These are phyloP conservation scores for Fregata magnificens DNA, from an alignment of 2,113 vertebrate genomes.

Conservation along the genomic window DNA sequence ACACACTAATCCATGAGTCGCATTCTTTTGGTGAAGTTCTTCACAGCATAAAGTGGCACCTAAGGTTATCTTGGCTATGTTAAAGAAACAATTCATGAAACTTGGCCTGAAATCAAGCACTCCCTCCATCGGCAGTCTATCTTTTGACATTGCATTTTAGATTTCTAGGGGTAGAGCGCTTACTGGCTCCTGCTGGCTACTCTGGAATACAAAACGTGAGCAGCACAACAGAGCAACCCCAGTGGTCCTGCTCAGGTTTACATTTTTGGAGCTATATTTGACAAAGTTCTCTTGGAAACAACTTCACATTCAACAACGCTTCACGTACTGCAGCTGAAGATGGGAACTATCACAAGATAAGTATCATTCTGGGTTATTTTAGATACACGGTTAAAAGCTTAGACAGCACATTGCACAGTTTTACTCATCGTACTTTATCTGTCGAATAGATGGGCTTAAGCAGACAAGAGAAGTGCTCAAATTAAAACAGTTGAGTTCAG, in stretches of 20 bases:
- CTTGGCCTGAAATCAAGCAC: background rate
- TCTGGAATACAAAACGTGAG: background rate
- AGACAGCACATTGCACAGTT: background rate
- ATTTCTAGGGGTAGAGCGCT: background rate
- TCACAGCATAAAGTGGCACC: rapidly evolving
- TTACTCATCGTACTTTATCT: background rate
- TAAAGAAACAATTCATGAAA: background rate
- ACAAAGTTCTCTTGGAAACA: background rate
- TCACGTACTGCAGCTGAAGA: background rate
- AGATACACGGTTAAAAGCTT: background rate
- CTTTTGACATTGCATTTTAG: background rate
- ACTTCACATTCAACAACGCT: background rate
- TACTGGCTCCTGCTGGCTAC: background rate
- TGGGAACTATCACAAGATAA: background rate
- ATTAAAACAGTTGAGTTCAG: background rate
- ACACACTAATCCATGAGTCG: background rate
- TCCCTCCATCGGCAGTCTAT: background rate
- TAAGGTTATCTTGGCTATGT: background rate
- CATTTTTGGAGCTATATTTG: background rate
- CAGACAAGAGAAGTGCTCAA: background rate
- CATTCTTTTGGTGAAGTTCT: background rate
- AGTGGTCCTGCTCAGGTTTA: background rate
- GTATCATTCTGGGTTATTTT: background rate
- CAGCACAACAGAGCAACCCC: background rate
- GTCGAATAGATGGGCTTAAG: background rate